phyloP scores from a whole-genome alignment of 2,888 invertebrate species.

The Pachliopta kotzebuea region DNA sequence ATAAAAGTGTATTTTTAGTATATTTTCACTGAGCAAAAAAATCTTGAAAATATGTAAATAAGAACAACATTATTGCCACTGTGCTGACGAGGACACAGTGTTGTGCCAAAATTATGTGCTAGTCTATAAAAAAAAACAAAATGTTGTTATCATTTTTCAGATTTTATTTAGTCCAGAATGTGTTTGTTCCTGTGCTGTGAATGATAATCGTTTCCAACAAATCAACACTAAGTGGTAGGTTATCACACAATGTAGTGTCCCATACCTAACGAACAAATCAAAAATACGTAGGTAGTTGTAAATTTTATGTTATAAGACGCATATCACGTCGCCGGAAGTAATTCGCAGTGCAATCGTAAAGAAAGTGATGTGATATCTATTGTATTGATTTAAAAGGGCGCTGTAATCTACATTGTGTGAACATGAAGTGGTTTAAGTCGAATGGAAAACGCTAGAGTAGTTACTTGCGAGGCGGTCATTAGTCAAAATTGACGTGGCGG shows the following conservation, averaged over 20 bases:
- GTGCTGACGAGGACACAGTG: constrained; percentile 64
- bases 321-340: constrained; percentile 10
- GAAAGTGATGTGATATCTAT: constrained; percentile 26
- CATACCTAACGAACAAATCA: constrained; percentile 26
- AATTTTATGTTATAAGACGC: constrained; percentile 12
- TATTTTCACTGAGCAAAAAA: constrained; percentile 60
- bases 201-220: constrained; percentile 65
- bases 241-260: constrained; percentile 48
- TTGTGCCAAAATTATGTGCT: constrained; percentile 80
- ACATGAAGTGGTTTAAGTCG: constrained; percentile 2
- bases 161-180: constrained; percentile 80
- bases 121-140: constrained; percentile 67
- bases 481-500: constrained; percentile 10
- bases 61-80: constrained; percentile 75
- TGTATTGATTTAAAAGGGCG: constrained; percentile 13
- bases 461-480: constrained; percentile 12
- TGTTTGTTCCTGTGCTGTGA: constrained; percentile 79
- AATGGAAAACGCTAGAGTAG: constrained; percentile 8
- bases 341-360: constrained; percentile 17
- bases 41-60: constrained; percentile 48
- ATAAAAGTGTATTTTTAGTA: constrained; percentile 41
- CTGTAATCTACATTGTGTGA: constrained; percentile 28
- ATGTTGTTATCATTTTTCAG: constrained; percentile 79
- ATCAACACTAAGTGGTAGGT: constrained; percentile 63
- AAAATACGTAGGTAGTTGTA: constrained; percentile 24